A percentile compares a stretch with the other conserved stretches of the same genome.
phyloP scores from a whole-genome alignment of 2,113 vertebrate genomes.

The Rhizomys pruinosus region DNA sequence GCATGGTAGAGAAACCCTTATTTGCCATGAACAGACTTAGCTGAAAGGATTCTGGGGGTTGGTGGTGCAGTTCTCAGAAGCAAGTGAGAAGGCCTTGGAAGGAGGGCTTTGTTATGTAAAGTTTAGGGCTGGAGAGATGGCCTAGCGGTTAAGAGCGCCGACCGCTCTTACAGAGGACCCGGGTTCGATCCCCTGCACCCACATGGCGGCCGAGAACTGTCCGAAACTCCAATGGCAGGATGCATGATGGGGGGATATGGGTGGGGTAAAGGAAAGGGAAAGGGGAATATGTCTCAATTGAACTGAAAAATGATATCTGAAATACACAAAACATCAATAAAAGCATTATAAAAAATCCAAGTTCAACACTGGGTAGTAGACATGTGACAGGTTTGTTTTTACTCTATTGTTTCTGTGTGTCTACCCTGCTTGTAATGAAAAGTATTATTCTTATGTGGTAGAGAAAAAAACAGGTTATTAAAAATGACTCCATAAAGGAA shows the following conservation, averaged over 20 bases:
- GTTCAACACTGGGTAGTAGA: background rate
- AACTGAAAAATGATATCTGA: too few relatives aligned
- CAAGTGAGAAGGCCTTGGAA: background rate
- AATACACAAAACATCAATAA: too few relatives aligned
- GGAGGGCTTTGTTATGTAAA: background rate
- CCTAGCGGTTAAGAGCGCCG: too few relatives aligned
- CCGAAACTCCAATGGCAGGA: too few relatives aligned
- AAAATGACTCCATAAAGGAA: background rate
- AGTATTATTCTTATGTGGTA: background rate
- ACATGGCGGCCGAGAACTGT: too few relatives aligned
- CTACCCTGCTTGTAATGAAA: background rate
- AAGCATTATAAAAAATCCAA: background rate
- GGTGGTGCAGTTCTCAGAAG: background rate
- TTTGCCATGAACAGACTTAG: background rate
- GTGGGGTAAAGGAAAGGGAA: too few relatives aligned
- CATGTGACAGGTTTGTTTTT: background rate
- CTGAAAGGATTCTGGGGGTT: background rate
- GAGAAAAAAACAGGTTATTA: background rate
- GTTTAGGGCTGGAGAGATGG: too few relatives aligned
- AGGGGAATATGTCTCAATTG: too few relatives aligned
- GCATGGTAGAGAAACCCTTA: background rate
- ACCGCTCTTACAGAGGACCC: too few relatives aligned
- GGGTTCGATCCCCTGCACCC: too few relatives aligned
- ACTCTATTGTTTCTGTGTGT: background rate
- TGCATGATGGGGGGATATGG: too few relatives aligned